Conservation (phyloP, 64 coral and sea anemone species). For the Hydrozoanthus tunicans region DNA sequence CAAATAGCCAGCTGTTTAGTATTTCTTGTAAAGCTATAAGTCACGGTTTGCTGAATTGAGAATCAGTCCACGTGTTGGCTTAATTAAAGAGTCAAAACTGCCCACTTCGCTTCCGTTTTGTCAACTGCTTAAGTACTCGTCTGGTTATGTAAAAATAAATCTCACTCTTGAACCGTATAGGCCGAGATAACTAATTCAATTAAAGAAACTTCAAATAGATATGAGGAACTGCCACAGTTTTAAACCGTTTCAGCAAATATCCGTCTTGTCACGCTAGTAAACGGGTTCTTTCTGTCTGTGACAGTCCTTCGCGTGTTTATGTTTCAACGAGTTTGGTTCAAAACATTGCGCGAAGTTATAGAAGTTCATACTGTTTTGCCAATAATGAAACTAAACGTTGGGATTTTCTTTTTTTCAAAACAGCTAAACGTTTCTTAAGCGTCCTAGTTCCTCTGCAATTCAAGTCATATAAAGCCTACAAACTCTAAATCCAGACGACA, state of each 20-base stretch:
- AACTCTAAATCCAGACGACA: conserved; percentile 8
- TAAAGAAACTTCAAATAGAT: too few relatives aligned
- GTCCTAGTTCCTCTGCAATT: neutral
- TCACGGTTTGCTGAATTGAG: too few relatives aligned
- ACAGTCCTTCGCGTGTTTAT: neutral
- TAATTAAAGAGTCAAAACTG: too few relatives aligned
- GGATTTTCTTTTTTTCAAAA: neutral
- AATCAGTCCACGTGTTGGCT: too few relatives aligned
- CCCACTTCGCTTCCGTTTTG: too few relatives aligned
- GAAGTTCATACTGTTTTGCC: neutral
- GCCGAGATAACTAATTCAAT: too few relatives aligned
- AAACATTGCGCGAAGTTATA: neutral
- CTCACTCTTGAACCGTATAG: too few relatives aligned
- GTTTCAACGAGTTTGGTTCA: neutral
- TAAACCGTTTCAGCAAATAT: neutral
- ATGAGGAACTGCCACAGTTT: too few relatives aligned
- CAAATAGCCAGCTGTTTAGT: too few relatives aligned
- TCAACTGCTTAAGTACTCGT: too few relatives aligned
- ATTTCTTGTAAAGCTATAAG: too few relatives aligned
- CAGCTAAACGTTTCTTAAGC: neutral
- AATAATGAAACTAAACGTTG: neutral
- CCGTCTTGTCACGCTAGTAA: neutral
- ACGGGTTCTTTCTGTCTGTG: neutral
- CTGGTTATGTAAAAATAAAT: too few relatives aligned
- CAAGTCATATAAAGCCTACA: neutral